Evolutionary conservation across 2,113 vertebrate species (phyloP).

Genomic region (Lutjanus erythropterus): DNA sequence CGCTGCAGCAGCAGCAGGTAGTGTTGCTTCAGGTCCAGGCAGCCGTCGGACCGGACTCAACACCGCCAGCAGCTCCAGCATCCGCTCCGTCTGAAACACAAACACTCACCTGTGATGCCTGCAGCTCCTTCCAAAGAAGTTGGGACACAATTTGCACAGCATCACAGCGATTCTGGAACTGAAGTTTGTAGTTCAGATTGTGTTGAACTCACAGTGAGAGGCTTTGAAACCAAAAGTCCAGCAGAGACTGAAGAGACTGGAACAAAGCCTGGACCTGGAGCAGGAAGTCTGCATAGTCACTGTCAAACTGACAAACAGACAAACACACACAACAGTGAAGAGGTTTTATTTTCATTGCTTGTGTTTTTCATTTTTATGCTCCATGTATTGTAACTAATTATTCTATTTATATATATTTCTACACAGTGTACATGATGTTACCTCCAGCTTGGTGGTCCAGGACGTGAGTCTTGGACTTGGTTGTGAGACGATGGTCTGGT

Average conservation of each 20-base stretch:
- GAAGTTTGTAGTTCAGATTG: neutral
- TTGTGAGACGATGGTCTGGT: constrained; percentile 81
- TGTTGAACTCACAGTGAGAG: constrained; percentile 82
- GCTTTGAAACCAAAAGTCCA: constrained; percentile 86
- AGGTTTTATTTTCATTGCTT: too few relatives aligned
- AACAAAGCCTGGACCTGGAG: constrained; percentile 83
- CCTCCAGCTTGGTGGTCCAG: constrained; percentile 88
- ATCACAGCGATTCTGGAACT: too few relatives aligned
- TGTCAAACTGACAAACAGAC: constrained; percentile 86
- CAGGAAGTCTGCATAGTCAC: constrained; percentile 88
- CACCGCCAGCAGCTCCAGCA: constrained; percentile 83
- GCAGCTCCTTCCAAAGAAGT: too few relatives aligned
- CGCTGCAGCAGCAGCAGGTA: constrained; percentile 82
- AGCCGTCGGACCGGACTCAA: constrained; percentile 77
- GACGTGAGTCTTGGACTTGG: constrained; percentile 85
- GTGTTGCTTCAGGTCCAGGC: constrained; percentile 83
- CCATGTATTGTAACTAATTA: too few relatives aligned
- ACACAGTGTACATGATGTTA: constrained; percentile 31
- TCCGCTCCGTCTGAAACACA: constrained; percentile 84
- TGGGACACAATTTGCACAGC: too few relatives aligned
- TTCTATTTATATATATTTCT: neutral
- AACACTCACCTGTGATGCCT: too few relatives aligned
- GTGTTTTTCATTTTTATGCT: too few relatives aligned
- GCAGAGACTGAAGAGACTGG: constrained; percentile 82
- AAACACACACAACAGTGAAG: too few relatives aligned